Conservation (phyloP, 1,140 invertebrate species). For the Globodera rostochiensis region DNA sequence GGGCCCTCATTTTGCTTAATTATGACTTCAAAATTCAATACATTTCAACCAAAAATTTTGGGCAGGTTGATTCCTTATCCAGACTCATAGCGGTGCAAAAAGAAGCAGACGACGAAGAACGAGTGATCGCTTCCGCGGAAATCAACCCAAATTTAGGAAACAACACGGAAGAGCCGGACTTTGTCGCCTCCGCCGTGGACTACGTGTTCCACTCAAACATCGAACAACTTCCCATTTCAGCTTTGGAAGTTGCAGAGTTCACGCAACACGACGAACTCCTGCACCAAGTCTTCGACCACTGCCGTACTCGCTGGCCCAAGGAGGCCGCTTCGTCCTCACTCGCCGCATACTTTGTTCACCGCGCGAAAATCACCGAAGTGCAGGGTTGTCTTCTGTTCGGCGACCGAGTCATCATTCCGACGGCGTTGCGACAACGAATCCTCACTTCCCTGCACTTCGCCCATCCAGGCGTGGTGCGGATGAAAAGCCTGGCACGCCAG, state of each 20-base stretch:
- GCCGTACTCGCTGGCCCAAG: background rate
- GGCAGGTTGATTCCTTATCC: conserved; percentile 33
- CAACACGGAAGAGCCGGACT: no score
- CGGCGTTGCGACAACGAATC: conserved; percentile 60
- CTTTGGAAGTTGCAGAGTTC: background rate
- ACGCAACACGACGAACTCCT: background rate
- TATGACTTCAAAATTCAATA: no score
- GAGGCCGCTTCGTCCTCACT: background rate
- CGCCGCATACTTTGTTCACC: no score
- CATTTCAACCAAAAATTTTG: no score
- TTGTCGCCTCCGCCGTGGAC: no score
- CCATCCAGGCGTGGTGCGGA: conserved; percentile 41
- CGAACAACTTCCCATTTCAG: background rate
- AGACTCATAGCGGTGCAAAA: conserved; percentile 20
- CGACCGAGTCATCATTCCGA: conserved; percentile 67
- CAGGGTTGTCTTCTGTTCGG: background rate
- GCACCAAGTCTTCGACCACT: no score
- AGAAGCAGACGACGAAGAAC: conserved; percentile 14
- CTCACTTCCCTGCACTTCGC: conserved; percentile 67
- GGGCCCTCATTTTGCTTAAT: no score
- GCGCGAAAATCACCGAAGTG: no score
- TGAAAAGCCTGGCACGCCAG: conserved; percentile 70
- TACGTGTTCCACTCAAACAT: no score
- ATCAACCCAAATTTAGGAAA: no score
- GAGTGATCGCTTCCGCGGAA: background rate